Base-by-base conservation (phyloP, 2,113 vertebrate genomes). In the Tupaia chinensis region DNA sequence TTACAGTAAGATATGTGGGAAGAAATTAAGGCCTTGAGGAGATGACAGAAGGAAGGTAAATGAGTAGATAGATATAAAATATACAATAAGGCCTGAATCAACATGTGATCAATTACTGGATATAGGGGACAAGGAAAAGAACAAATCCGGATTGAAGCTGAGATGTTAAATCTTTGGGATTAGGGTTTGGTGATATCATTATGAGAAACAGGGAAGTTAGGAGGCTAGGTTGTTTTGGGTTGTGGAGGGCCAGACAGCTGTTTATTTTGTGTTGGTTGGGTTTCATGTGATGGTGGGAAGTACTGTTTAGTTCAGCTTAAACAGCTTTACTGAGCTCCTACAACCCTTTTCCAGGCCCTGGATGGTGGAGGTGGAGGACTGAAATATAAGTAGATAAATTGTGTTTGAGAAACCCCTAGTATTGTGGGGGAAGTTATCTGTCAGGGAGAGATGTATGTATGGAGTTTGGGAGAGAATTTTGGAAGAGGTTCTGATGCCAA, bases 181-280 rank as follows among this genome's bases (percentile, higher is more conserved):
- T 94, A 76, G 32, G 93, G 70, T 44, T 85, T 94, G 60, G n/a
- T 85, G 61, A 27, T 83, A 56, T 58, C 53, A 90, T 23, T 63
- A 87, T 89, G 34, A 95, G 44, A 90, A 97, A 95, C 27, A 63
- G 29, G 69, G 86, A 94, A 95, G 81, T 94, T 77, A 81, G 58
- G 61, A 95, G 65, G 12, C 74, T 74, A 32, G 54, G 56, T 27
- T 80, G 29, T 92, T 96, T 81, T 3, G 79, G 44, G 14, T 70
- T 87, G 27, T 84, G 53, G 92, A 87, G 74, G 76, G 53, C 93
- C 44, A 53, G 85, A 79, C 22, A 94, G 69, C 79, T 95, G 54
- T 93, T 92, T 44, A 27, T 93, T 87, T 89, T 95, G 22, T 76
- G 14, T 91, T 63, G 54, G 9, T 65, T 69, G 29, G 66, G 34